A percentile compares a stretch with the other conserved stretches of the same genome.
Evolutionary conservation across 2,888 invertebrate species (phyloP).

Genomic region (Heteropelma amictum): DNA sequence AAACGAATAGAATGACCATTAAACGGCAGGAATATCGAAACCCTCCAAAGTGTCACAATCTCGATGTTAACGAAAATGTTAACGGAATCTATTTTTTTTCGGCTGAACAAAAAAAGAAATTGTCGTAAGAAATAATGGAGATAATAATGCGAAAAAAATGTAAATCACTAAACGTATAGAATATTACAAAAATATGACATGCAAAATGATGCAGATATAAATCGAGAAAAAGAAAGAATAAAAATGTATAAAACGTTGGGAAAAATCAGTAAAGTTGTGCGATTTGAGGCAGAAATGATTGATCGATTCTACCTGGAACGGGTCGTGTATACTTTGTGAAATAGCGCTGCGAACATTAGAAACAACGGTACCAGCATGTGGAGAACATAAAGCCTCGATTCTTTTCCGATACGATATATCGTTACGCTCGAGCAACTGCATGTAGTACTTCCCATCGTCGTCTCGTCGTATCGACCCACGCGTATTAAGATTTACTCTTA

Average conservation of each 20-base stretch:
- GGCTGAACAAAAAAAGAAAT: too few species aligned
- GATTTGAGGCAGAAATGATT: background rate
- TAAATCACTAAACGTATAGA: background rate
- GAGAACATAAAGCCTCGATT: slow-evolving; percentile 31
- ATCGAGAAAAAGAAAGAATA: background rate
- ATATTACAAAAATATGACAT: background rate
- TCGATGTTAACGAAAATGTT: too few species aligned
- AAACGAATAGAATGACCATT: too few species aligned
- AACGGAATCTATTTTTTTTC: too few species aligned
- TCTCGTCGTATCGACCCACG: slow-evolving; percentile 41
- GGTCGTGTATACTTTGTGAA: background rate
- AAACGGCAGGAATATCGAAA: too few species aligned
- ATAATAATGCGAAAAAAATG: too few species aligned
- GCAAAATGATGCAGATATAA: background rate
- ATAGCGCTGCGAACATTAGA: slow-evolving; percentile 3
- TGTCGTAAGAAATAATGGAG: too few species aligned
- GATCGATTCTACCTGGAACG: background rate
- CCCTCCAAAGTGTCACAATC: too few species aligned
- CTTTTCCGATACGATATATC: slow-evolving; percentile 27
- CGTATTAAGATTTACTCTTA: slow-evolving; percentile 34
- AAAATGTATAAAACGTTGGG: background rate
- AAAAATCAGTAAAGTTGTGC: background rate
- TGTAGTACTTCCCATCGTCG: slow-evolving; percentile 35
- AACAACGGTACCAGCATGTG: slow-evolving; percentile 45
- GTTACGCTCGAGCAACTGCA: slow-evolving; percentile 41